These are phyloP conservation scores for Physocephala rufipes DNA, from an alignment of 2,888 invertebrate genomes.

Conservation along the genomic window DNA sequence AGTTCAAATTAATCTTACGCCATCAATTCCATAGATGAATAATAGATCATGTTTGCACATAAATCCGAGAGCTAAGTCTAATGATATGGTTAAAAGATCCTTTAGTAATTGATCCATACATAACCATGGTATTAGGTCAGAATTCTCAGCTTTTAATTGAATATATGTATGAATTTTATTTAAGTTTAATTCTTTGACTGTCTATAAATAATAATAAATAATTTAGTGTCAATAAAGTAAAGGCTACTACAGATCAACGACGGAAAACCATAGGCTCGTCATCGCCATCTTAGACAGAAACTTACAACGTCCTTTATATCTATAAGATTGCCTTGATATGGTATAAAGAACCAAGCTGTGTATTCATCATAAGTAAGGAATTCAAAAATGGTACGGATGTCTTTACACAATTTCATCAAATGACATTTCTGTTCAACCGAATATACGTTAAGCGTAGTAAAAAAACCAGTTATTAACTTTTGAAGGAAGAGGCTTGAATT, in stretches of 20 bases:
- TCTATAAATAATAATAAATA: constrained; percentile 14
- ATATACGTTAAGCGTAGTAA: constrained; percentile 21
- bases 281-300: background rate
- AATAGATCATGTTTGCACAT: constrained; percentile 30
- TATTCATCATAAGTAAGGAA: constrained; percentile 39
- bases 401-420: constrained; percentile 32
- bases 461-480: constrained; percentile 30
- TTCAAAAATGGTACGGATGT: constrained; percentile 38
- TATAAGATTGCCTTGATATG: constrained; percentile 32
- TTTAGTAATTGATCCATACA: constrained; percentile 26
- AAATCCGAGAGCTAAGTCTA: constrained; percentile 37
- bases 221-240: background rate
- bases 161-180: constrained; percentile 33
- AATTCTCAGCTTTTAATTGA: constrained; percentile 27
- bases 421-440: constrained; percentile 19
- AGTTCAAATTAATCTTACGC: constrained; percentile 22
- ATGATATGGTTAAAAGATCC: constrained; percentile 37
- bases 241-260: too few relatives aligned
- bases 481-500: constrained; percentile 24
- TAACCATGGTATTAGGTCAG: constrained; percentile 28
- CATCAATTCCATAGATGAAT: constrained; percentile 33
- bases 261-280: too few relatives aligned
- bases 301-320: constrained; percentile 37
- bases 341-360: constrained; percentile 41
- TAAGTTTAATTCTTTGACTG: constrained; percentile 35